These are phyloP conservation scores for Bellardia bayeri DNA, from an alignment of 2,888 invertebrate species.

Conservation along the genomic window DNA sequence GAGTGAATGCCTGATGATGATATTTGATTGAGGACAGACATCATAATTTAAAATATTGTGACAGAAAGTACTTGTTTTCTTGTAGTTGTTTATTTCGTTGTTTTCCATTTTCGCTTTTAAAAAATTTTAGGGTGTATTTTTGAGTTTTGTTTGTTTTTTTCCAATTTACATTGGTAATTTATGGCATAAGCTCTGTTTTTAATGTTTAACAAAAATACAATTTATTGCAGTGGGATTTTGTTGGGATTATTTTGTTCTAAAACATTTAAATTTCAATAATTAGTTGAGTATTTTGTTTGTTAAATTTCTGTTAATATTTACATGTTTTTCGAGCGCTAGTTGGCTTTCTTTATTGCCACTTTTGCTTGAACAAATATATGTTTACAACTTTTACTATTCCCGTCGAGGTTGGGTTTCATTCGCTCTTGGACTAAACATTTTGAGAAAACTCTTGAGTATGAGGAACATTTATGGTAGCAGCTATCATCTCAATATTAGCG, in stretches of 20 bases:
- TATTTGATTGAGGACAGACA: constrained; percentile 47
- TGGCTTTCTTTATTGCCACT: too few relatives aligned
- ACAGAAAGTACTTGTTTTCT: constrained; percentile 61
- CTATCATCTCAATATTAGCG: too few relatives aligned
- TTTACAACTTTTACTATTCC: too few relatives aligned
- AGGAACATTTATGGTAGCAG: too few relatives aligned
- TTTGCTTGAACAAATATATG: too few relatives aligned
- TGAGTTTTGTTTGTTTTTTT: neutral
- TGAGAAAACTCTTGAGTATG: too few relatives aligned
- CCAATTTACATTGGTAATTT: constrained; percentile 29
- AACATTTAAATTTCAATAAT: neutral
- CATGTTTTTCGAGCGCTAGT: too few relatives aligned
- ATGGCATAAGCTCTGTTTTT: constrained; percentile 40
- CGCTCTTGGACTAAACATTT: too few relatives aligned
- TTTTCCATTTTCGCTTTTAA: constrained; percentile 17
- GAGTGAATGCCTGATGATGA: constrained; percentile 46
- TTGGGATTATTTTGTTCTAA: neutral
- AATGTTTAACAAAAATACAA: constrained; percentile 18
- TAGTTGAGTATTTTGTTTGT: neutral
- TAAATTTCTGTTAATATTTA: too few relatives aligned
- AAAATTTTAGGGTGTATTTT: neutral
- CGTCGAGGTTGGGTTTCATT: too few relatives aligned
- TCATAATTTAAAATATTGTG: constrained; percentile 62
- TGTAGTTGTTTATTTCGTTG: neutral
- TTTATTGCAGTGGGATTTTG: constrained; percentile 4